Percentiles rank a stretch among this genome's conserved stretches.
Evolutionary conservation across 1,140 invertebrate species (phyloP).

Genomic region (Drosophila santomea): DNA sequence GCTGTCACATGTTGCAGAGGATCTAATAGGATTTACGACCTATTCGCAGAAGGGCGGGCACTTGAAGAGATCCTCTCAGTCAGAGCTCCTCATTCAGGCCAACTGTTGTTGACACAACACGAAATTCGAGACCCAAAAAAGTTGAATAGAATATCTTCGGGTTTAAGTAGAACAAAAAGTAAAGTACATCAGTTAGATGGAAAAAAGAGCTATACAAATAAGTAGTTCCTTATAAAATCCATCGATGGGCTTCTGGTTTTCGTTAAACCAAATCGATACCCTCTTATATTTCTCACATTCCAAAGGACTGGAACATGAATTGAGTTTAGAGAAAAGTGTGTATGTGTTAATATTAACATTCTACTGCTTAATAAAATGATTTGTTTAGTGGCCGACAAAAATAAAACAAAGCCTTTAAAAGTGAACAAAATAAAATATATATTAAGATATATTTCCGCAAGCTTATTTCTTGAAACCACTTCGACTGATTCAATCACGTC

Average conservation of each 20-base stretch:
- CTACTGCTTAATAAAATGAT: no score
- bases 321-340: neutral
- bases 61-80: conserved; percentile 25
- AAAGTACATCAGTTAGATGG: conserved; percentile 20
- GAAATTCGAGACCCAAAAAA: conserved; percentile 58
- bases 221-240: conserved; percentile 28
- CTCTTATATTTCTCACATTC: neutral
- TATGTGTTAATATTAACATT: no score
- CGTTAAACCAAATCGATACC: neutral
- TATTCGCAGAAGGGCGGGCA: conserved; percentile 47
- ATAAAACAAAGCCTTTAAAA: no score
- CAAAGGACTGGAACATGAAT: neutral
- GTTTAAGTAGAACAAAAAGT: conserved; percentile 36
- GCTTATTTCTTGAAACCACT: neutral
- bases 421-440: no score
- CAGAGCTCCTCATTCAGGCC: conserved; percentile 22
- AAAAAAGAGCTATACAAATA: conserved; percentile 34
- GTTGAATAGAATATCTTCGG: conserved; percentile 30
- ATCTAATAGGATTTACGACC: conserved; percentile 76
- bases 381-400: no score
- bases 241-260: conserved; percentile 29
- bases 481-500: conserved; percentile 25
- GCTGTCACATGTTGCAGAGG: conserved; percentile 65
- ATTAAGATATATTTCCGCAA: no score
- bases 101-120: conserved; percentile 71